phyloP scores from a whole-genome alignment of 2,888 invertebrate genomes.

The Cremastinae sp. region DNA sequence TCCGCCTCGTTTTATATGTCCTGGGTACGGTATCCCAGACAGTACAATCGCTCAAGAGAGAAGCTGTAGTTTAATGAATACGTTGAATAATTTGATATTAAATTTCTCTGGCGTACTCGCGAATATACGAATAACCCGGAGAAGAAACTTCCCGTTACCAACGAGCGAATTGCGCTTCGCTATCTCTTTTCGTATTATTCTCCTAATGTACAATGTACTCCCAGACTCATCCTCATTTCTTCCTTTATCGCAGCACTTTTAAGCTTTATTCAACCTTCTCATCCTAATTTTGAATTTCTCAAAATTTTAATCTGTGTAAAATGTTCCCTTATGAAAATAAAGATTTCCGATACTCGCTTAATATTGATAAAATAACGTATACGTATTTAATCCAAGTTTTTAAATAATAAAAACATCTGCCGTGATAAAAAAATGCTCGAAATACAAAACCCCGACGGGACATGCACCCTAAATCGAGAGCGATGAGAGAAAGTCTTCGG shows the following conservation, averaged over 20 bases:
- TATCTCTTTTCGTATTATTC: conserved; percentile 11
- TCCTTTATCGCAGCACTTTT: not conserved
- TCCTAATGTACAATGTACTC: conserved; percentile 28
- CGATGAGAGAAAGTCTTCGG: too few species aligned
- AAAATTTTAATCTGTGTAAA: too few species aligned
- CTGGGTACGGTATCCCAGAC: conserved; percentile 17
- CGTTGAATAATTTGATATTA: conserved; percentile 63
- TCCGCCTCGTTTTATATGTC: conserved; percentile 6
- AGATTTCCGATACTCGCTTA: too few species aligned
- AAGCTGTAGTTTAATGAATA: conserved; percentile 59
- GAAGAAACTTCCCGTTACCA: not conserved
- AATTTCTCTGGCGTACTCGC: conserved; percentile 39
- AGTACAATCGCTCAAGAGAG: conserved; percentile 19
- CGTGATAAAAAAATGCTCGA: too few species aligned
- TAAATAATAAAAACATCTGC: too few species aligned
- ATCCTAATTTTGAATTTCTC: too few species aligned
- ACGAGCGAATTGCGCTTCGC: not conserved
- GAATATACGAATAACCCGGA: conserved; percentile 8
- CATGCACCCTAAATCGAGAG: too few species aligned
- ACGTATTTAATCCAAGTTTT: too few species aligned
- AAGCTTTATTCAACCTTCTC: not conserved
- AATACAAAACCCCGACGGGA: too few species aligned
- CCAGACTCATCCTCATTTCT: conserved; percentile 4
- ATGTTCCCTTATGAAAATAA: too few species aligned
- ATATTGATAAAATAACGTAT: too few species aligned